Evolutionary conservation across 2,888 invertebrate species (phyloP).

Genomic region (Cephus pygmeus): DNA sequence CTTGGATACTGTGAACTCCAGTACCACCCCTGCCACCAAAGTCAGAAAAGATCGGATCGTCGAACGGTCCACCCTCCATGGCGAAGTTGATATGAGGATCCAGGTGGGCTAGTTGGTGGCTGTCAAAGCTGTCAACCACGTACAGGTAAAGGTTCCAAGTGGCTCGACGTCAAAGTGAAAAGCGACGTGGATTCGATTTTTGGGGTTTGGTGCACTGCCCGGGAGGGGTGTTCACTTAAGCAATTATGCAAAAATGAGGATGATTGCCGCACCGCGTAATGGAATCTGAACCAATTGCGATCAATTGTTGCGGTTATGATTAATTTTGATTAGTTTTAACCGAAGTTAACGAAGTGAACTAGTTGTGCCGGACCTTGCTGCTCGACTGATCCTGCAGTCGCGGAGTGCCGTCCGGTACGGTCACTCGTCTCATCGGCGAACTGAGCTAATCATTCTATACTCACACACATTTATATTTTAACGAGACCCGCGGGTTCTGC

Average conservation of each 20-base stretch:
- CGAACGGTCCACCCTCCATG: constrained; percentile 79
- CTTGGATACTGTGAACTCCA: constrained; percentile 75
- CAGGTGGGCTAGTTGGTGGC: neutral
- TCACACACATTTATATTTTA: constrained; percentile 64
- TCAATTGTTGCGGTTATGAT: constrained; percentile 64
- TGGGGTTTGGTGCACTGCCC: neutral
- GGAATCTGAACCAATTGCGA: constrained; percentile 63
- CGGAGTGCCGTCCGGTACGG: constrained; percentile 24
- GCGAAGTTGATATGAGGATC: neutral
- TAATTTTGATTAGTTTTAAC: constrained; percentile 64
- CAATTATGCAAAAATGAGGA: constrained; percentile 26
- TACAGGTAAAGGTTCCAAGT: neutral
- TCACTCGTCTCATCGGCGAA: constrained; percentile 50
- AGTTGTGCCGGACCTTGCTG: constrained; percentile 52
- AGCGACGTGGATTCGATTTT: neutral
- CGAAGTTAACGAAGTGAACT: constrained; percentile 60
- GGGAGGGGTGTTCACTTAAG: constrained; percentile 7
- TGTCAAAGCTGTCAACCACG: neutral
- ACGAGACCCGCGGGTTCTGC: constrained; percentile 52
- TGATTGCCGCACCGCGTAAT: constrained; percentile 41
- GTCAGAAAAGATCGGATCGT: constrained; percentile 84
- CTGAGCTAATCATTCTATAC: constrained; percentile 61
- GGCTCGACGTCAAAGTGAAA: neutral
- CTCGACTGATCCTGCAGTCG: constrained; percentile 43
- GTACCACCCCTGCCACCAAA: constrained; percentile 72